These are phyloP conservation scores for Musca domestica DNA, from an alignment of 1,140 invertebrate species.

Conservation along the genomic window DNA sequence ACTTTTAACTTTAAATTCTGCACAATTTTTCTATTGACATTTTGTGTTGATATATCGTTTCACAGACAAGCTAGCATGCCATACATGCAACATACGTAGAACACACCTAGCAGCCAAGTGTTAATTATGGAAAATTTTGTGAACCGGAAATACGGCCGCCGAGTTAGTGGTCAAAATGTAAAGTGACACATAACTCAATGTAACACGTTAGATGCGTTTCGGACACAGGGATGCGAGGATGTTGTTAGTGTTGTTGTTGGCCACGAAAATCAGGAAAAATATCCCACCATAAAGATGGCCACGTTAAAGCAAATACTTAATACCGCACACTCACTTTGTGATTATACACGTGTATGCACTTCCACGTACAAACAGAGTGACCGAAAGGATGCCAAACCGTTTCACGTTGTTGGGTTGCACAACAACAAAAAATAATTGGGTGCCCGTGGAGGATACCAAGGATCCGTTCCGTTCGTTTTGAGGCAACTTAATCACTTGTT, in stretches of 20 bases:
- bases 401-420: not conserved
- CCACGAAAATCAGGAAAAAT: constrained; percentile 29
- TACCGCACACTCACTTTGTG: constrained; percentile 28
- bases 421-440: not conserved
- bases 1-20: no score
- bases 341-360: not conserved
- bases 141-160: constrained; percentile 51
- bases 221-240: constrained; percentile 27
- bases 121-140: constrained; percentile 29
- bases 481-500: constrained; percentile 14
- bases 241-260: constrained; percentile 21
- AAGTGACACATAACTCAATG: constrained; percentile 39
- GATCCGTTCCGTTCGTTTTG: not conserved
- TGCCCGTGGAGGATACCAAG: not conserved
- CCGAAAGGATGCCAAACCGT: constrained; percentile 4
- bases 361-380: not conserved
- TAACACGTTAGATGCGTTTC: constrained; percentile 25
- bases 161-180: constrained; percentile 54
- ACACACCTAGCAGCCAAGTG: constrained; percentile 8
- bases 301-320: constrained; percentile 21
- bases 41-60: not conserved
- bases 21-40: no score
- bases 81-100: not conserved
- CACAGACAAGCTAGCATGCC: not conserved
- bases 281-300: constrained; percentile 15